Evolutionary conservation across 2,113 vertebrate genomes (phyloP), one percentile per base, ranked within the genome.

Genomic region (Ceuthmochares aereus): DNA sequence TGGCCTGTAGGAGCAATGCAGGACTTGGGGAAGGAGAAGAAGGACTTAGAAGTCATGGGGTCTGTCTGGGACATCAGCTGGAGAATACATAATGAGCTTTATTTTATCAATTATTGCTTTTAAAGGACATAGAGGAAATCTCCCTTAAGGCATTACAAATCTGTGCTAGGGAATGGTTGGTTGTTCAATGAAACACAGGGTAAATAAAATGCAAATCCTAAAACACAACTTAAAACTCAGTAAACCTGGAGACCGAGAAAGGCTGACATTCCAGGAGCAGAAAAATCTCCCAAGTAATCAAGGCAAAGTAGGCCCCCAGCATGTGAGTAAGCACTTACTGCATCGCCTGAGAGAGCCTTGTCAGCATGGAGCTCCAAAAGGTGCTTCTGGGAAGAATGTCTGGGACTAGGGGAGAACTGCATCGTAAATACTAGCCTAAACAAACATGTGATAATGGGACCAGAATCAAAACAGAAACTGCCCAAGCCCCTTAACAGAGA

Each of bases 121-220:
- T 77, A 80, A 93, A 96, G 83, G 68, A 84, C 32, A 82, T 14
- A 45, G 49, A 84, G 74, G 81, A 95, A 72, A 81, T 79, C 80
- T 92, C 77, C 51, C 80, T 63, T n/a, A 47, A 74, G 63, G 60
- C 64, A 47, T 77, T 88, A 86, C 47, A 86, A 74, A 86, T 84
- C 79, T 86, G 12, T 52, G 52, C 70, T 94, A 67, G 45, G 81
- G 77, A 89, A 64, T 1, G 11, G 55, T 75, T 1, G 11, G 55
- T 75, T 70, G 64, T 34, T 84, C 56, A 32, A 27, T 72, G 73
- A 92, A 93, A 91, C 15, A 40, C 60, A 16, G 8, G 63, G 75
- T 64, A 87, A 89, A 93, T 59, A 78, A 74, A 90, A 40, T 3
- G 2, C 56, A 96, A 93, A 93, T 74, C 67, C 70, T 87, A 75